These are phyloP conservation scores for Empis stercorea DNA, from an alignment of 2,888 invertebrate species.

Conservation along the genomic window DNA sequence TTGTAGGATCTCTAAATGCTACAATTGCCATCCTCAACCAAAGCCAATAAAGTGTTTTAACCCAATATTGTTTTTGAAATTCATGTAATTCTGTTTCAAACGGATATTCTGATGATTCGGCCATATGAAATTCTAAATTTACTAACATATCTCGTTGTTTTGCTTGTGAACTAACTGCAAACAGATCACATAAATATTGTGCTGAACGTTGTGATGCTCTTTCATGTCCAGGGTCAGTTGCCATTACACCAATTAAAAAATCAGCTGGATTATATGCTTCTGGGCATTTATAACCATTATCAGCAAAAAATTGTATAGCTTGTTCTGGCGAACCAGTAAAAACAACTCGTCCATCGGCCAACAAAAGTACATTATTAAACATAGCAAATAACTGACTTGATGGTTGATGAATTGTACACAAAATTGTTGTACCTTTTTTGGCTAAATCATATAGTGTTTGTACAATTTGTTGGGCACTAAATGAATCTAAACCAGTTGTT, in stretches of 20 bases:
- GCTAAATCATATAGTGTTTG: slow-evolving; percentile 56
- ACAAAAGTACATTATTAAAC: slow-evolving; percentile 66
- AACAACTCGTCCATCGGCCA: slow-evolving; percentile 79
- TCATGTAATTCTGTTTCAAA: slow-evolving; percentile 25
- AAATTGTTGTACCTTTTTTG: slow-evolving; percentile 66
- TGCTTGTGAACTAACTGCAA: slow-evolving; percentile 62
- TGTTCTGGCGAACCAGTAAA: slow-evolving; percentile 60
- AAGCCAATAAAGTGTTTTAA: slow-evolving; percentile 60
- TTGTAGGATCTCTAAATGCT: slow-evolving; percentile 63
- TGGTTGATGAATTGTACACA: slow-evolving; percentile 92
- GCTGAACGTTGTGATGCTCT: slow-evolving; percentile 54
- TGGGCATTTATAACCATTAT: slow-evolving; percentile 66
- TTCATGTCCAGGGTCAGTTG: slow-evolving; percentile 65
- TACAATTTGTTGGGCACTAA: slow-evolving; percentile 77
- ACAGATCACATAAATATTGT: slow-evolving; percentile 62
- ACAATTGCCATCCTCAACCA: slow-evolving; percentile 61
- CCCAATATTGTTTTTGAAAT: slow-evolving; percentile 51
- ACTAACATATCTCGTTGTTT: slow-evolving; percentile 64
- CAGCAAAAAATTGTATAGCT: slow-evolving; percentile 56
- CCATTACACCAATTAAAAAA: slow-evolving; percentile 72
- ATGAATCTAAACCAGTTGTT: slow-evolving; percentile 86
- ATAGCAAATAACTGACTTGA: slow-evolving; percentile 74
- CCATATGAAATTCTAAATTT: slow-evolving; percentile 57
- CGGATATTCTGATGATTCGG: slow-evolving; percentile 38
- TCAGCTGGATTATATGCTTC: slow-evolving; percentile 81